Conservation (phyloP, 2,888 invertebrate genomes). For the Scelioninae gen. 1 region DNA sequence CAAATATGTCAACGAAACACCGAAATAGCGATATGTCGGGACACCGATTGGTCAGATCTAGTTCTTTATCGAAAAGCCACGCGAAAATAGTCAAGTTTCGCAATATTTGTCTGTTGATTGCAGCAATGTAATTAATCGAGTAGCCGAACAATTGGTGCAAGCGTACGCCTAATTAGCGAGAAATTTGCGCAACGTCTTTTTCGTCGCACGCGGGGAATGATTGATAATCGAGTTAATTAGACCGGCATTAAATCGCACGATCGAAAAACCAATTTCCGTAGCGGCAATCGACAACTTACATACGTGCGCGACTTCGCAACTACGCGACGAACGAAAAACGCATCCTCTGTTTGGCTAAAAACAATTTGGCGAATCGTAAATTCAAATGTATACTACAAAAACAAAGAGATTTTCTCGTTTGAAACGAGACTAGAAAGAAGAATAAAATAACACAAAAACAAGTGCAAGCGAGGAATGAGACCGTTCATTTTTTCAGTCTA, state of each 20-base stretch:
- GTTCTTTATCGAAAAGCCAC: background rate
- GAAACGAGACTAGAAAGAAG: conserved; percentile 68
- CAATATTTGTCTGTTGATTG: background rate
- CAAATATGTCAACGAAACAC: background rate
- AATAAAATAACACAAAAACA: conserved; percentile 66
- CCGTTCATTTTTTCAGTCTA: conserved; percentile 66
- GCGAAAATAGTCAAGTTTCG: conserved; percentile 12
- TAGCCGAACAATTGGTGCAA: background rate
- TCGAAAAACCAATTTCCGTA: conserved; percentile 48
- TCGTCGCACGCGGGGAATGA: conserved; percentile 19
- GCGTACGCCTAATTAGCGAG: conserved; percentile 13
- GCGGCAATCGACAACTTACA: conserved; percentile 43
- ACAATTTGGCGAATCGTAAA: conserved; percentile 68
- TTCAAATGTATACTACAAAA: conserved; percentile 63
- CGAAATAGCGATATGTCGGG: background rate
- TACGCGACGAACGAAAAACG: conserved; percentile 20
- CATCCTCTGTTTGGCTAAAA: conserved; percentile 54
- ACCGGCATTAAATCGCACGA: conserved; percentile 33
- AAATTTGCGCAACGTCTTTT: background rate
- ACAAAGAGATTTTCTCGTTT: conserved; percentile 66
- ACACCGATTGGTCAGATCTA: background rate
- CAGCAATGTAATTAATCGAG: conserved; percentile 4
- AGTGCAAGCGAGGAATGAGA: conserved; percentile 68
- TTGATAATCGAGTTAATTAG: conserved; percentile 54
- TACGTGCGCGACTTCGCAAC: conserved; percentile 38